These are phyloP conservation scores for Acanthaster planci DNA, from an alignment of 35 echinoderm and acorn worm species.

Conservation along the genomic window DNA sequence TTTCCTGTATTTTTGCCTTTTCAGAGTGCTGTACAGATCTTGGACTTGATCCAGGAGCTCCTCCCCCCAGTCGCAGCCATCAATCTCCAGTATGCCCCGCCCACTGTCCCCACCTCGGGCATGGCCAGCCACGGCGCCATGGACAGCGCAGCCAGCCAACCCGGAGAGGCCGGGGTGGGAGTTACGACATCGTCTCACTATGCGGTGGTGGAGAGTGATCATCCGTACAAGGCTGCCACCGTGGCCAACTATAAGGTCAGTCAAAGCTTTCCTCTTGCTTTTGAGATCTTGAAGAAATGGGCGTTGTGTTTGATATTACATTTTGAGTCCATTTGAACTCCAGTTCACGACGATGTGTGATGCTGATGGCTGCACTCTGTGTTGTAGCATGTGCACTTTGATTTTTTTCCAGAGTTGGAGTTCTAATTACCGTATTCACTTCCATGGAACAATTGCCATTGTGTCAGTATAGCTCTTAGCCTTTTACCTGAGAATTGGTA, in stretches of 20 bases:
- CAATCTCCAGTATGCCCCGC: slow-evolving; percentile 78
- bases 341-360: no score
- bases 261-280: not conserved
- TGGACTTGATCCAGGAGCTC: slow-evolving; percentile 76
- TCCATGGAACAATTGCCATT: no score
- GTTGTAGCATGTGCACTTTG: no score
- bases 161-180: slow-evolving; percentile 51
- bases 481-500: no score
- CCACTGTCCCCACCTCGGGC: slow-evolving; percentile 21
- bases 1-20: not conserved
- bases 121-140: slow-evolving; percentile 43
- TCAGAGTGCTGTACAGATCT: slow-evolving; percentile 88
- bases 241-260: slow-evolving; percentile 85
- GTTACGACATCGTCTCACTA: slow-evolving; percentile 87
- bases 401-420: no score
- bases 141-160: slow-evolving; percentile 48
- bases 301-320: no score
- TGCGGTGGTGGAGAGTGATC: slow-evolving; percentile 90
- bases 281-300: no score
- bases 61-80: slow-evolving; percentile 81
- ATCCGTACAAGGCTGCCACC: slow-evolving; percentile 88
- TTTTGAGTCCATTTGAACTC: no score
- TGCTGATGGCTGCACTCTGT: no score
- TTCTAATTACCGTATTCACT: no score
- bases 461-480: no score